These are phyloP conservation scores for Mantis religiosa DNA, from an alignment of 2,888 invertebrate species.

Conservation along the genomic window DNA sequence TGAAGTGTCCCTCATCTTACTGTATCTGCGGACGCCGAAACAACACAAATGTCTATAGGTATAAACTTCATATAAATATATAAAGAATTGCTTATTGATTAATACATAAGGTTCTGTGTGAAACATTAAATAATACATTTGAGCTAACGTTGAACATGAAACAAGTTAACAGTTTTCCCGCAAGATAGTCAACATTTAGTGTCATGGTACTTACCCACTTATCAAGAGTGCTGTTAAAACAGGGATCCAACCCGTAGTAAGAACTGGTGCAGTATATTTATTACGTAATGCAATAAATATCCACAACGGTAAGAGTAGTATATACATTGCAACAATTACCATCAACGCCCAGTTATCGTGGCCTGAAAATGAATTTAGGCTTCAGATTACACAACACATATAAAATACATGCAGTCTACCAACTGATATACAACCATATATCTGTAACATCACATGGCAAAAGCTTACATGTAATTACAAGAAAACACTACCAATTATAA, in stretches of 20 bases:
- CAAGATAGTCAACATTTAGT: background rate
- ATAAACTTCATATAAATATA: too few relatives aligned
- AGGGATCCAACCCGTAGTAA: conserved; percentile 91
- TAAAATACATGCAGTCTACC: background rate
- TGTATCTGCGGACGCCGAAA: too few relatives aligned
- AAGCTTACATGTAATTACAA: too few relatives aligned
- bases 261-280: conserved; percentile 78
- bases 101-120: too few relatives aligned
- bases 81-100: too few relatives aligned
- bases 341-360: conserved; percentile 37
- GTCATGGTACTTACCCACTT: conserved; percentile 69
- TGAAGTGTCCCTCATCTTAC: too few relatives aligned
- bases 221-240: conserved; percentile 92
- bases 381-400: background rate
- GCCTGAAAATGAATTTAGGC: background rate
- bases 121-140: too few relatives aligned
- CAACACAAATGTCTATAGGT: too few relatives aligned
- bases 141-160: background rate
- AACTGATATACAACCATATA: background rate
- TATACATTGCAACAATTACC: conserved; percentile 63
- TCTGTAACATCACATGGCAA: background rate
- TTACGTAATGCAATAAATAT: conserved; percentile 78
- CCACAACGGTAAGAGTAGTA: conserved; percentile 80
- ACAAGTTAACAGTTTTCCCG: background rate
- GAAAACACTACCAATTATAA: too few relatives aligned